A percentile compares a stretch with the other conserved stretches of the same genome.
Conservation (phyloP, 2,797 vertebrate species). For the Poecilia gillii region DNA sequence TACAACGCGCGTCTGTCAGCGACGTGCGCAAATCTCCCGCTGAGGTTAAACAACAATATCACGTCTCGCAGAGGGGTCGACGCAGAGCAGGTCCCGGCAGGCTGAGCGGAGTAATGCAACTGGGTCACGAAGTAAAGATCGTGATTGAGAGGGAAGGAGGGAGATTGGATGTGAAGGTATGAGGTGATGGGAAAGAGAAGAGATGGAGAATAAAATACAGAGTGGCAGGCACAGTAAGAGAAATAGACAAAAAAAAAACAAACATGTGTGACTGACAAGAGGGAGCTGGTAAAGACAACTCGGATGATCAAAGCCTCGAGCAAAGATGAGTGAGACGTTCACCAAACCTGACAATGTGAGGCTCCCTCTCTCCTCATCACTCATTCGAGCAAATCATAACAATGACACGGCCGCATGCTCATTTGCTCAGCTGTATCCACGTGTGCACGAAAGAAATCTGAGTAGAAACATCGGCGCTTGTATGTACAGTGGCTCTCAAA, state of each 20-base stretch:
- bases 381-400: slow-evolving; percentile 26
- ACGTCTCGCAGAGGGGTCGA: slow-evolving; percentile 11
- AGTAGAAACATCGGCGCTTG: background rate
- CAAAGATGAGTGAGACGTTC: slow-evolving; percentile 25
- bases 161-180: slow-evolving; percentile 5
- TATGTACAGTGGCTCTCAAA: background rate
- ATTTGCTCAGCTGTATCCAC: slow-evolving; percentile 18
- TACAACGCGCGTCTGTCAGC: slow-evolving; percentile 51
- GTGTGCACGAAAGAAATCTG: background rate
- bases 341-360: slow-evolving; percentile 45
- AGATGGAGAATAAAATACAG: background rate
- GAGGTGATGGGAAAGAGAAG: slow-evolving; percentile 12
- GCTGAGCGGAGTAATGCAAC: slow-evolving; percentile 17
- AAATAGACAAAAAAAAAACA: background rate
- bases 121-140: slow-evolving; percentile 34
- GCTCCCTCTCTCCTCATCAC: slow-evolving; percentile 34
- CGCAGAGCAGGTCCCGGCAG: slow-evolving; percentile 10
- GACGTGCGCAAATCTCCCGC: slow-evolving; percentile 3
- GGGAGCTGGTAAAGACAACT: slow-evolving; percentile 27
- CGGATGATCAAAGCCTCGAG: slow-evolving; percentile 46
- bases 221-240: background rate
- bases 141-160: background rate
- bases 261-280: slow-evolving; percentile 29
- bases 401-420: slow-evolving; percentile 35
- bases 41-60: slow-evolving; percentile 60